These are phyloP conservation scores for Drosophila parabipectinata DNA, from an alignment of 1,140 invertebrate species.

Conservation along the genomic window DNA sequence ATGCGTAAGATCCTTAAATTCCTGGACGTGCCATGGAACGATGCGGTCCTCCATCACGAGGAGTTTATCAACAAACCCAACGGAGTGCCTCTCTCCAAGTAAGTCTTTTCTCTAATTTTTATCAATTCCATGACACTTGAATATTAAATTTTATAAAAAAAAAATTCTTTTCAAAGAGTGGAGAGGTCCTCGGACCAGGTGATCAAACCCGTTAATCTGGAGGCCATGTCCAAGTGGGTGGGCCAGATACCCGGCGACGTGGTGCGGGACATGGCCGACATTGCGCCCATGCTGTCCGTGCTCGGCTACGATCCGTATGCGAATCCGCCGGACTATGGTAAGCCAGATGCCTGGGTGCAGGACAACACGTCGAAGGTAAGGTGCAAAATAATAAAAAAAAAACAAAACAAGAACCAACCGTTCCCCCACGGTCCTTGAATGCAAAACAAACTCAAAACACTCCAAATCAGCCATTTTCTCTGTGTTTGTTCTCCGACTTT, in stretches of 20 bases:
- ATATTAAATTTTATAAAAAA: not conserved
- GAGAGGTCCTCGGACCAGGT: slow-evolving; percentile 99
- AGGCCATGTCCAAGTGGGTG: slow-evolving; percentile 98
- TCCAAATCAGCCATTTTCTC: slow-evolving; percentile 8
- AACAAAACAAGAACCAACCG: not conserved
- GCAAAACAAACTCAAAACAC: slow-evolving; percentile 59
- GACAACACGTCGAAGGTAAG: slow-evolving; percentile 89
- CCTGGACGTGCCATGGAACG: slow-evolving; percentile 97
- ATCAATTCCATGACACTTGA: not conserved
- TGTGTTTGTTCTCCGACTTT: slow-evolving; percentile 2
- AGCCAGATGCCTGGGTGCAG: slow-evolving; percentile 92
- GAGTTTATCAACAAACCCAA: slow-evolving; percentile 98
- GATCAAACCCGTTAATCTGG: slow-evolving; percentile 98
- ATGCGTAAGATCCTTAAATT: slow-evolving; percentile 96
- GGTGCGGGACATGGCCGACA: slow-evolving; percentile 93
- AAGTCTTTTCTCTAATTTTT: slow-evolving; percentile 83
- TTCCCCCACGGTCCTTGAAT: not conserved
- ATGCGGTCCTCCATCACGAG: slow-evolving; percentile 98
- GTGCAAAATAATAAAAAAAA: slow-evolving; percentile 56
- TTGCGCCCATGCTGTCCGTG: slow-evolving; percentile 96
- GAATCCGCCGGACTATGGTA: slow-evolving; percentile 96
- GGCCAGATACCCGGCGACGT: slow-evolving; percentile 96
- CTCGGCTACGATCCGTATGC: slow-evolving; percentile 97
- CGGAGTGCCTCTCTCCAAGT: slow-evolving; percentile 97
- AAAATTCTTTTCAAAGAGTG: slow-evolving; percentile 87